These are phyloP conservation scores for Myotis myotis DNA, from an alignment of 2,797 vertebrate species.

Conservation along the genomic window DNA sequence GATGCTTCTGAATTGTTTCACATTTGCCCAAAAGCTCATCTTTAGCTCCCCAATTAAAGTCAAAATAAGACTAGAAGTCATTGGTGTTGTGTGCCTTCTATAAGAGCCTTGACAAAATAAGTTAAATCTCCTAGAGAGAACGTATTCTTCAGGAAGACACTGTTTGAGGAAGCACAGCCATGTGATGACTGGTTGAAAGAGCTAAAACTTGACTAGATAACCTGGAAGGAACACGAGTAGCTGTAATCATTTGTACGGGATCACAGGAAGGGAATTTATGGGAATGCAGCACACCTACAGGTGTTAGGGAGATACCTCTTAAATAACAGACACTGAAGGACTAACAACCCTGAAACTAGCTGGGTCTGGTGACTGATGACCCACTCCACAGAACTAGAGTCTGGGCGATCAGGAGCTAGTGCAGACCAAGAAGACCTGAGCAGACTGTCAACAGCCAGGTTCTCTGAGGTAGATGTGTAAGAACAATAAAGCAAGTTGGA, in stretches of 20 bases:
- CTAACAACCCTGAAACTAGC: background rate
- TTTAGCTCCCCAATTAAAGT: background rate
- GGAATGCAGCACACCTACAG: background rate
- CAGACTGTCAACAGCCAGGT: background rate
- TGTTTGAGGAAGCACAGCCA: background rate
- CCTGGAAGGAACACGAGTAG: background rate
- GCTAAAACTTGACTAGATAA: background rate
- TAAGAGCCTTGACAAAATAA: background rate
- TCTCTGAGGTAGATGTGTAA: background rate
- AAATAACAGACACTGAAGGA: background rate
- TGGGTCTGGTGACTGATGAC: background rate
- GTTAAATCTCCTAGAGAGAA: background rate
- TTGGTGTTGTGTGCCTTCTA: background rate
- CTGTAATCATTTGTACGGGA: background rate
- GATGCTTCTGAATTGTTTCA: background rate
- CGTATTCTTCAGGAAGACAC: background rate
- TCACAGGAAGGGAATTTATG: background rate
- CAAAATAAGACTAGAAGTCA: background rate
- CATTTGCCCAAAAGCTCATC: background rate
- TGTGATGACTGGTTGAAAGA: background rate
- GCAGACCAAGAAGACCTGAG: background rate
- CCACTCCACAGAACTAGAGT: background rate
- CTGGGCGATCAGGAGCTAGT: background rate
- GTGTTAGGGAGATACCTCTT: background rate
- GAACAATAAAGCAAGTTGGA: background rate